Base-by-base conservation (phyloP, 2,113 vertebrate species). In the Calidris pugnax region DNA sequence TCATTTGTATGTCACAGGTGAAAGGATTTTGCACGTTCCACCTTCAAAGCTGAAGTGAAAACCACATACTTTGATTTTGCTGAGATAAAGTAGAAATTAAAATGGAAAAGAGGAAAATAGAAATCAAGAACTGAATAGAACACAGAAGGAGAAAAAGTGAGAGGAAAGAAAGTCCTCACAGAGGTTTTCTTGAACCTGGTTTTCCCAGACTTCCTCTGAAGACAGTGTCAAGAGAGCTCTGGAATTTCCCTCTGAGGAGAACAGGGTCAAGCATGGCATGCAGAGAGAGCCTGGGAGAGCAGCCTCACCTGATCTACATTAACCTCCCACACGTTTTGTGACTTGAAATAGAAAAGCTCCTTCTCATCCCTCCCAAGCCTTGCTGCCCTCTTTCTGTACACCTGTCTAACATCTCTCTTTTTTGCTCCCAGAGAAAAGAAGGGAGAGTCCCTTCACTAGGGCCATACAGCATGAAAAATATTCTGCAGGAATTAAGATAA, bases 391-490 rank as follows among this genome's bases (percentile, higher is more conserved):
- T 79, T 48, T 55, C 75, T 41, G 10, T 32, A 37, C 39, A 64
- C 43, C 2, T 1, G 2, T 10, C 50, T 24, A 27, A 5, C 4
- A 60, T 6, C 14, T 75, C 43, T 28, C 4, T 47, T 12, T 71
- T 87, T 7, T 41, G 16, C 3, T 14, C 8, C 11, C 37, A 33
- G 32, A 48, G 27, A 50, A 77, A 77, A 27, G 30, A 22, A 75
- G 87, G 15, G 17, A 2, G 28, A 75, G 14, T 26, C 23, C 18
- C 28, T 85, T 85, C 24, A 4, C 2, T 59, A 26, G 4, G 32
- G 13, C 4, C 41, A 21, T 1, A 5, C 1, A 2, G 14, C 20
- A 69, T 2, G 1, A 26, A 73, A 73, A 66, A 21, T 6, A 6
- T 30, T 35, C 62, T 86, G 41, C 15, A 39, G 35, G 6, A 63